Base-by-base conservation (phyloP, 1,140 invertebrate genomes). In the Drosophila burlai region DNA sequence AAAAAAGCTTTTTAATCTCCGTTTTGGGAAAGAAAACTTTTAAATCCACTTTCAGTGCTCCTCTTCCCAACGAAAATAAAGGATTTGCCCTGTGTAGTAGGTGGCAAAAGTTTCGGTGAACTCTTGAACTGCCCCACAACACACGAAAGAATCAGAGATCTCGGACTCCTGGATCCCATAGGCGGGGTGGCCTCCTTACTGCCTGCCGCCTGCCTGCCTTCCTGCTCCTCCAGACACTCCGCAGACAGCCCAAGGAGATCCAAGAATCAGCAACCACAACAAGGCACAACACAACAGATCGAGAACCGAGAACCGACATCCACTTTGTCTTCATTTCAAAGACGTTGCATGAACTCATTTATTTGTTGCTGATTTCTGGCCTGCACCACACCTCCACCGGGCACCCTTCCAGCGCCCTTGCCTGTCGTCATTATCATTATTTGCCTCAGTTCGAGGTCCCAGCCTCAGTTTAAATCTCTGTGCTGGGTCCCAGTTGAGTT, bases 261-360 rank as follows among this genome's bases (percentile, higher is more conserved):
- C 38, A 24, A 47, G 21, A 54, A 47, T 73, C 47, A 38, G 31
- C 40, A 59, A 46, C 38, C 31, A 18, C 36, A 62, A 43, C 55
- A 71, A 60, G 36, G 36, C 54, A 46, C 46, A 50, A 60, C 52
- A 72, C 52, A 72, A 66, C 62, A 52, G 49, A 49, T 49, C 61
- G 81, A 80, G 34, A 62, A 69, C 62, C 57, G 45, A 55, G 47
- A 76, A 71, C 65, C 68, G 81, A 83, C 85, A 64, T 66, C 58
- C 79, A 85, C 79, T 90, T 90, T 90, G 79, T 90, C 85, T 90
- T 90, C 86, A 90, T 90, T 90, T 90, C 85, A 90, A 91, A 82
- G 82, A 61, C 65, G 79, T 72, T 74, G 85, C 85, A 82, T 90
- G 85, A 85, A 90, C 81, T 91, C 85, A 90, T 90, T 90, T 90